phyloP scores from a whole-genome alignment of 2,113 vertebrate species.

The Gambusia holbrooki region DNA sequence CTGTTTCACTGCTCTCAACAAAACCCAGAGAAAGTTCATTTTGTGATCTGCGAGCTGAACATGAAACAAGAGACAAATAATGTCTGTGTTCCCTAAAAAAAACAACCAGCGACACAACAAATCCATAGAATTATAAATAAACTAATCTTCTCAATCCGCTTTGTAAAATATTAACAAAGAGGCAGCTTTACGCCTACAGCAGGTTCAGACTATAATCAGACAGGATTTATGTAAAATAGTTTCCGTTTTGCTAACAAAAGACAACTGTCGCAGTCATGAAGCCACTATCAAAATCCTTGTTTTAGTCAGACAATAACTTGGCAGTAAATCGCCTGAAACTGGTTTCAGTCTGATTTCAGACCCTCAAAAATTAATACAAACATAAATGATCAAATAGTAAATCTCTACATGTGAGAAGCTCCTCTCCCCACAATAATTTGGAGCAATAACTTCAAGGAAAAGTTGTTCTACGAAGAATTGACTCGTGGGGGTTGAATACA shows the following conservation, averaged over 20 bases:
- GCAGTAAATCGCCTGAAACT: not conserved
- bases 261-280: not conserved
- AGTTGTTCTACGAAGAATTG: too few relatives aligned
- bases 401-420: too few relatives aligned
- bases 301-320: not conserved
- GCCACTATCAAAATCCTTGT: not conserved
- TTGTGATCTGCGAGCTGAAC: not conserved
- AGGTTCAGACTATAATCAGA: not conserved
- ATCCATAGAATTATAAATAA: not conserved
- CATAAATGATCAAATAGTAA: too few relatives aligned
- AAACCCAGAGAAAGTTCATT: not conserved
- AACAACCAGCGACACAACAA: not conserved
- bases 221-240: not conserved
- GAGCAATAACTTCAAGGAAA: too few relatives aligned
- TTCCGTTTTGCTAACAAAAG: not conserved
- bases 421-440: too few relatives aligned
- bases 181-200: not conserved
- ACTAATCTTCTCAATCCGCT: not conserved
- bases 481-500: not conserved
- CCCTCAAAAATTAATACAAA: too few relatives aligned
- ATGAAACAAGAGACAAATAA: not conserved
- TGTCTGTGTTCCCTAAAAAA: not conserved
- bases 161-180: constrained; percentile 1
- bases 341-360: too few relatives aligned
- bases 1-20: not conserved